These are phyloP conservation scores for Acrossocheilus fasciatus DNA, from an alignment of 2,797 vertebrate species.

Conservation along the genomic window DNA sequence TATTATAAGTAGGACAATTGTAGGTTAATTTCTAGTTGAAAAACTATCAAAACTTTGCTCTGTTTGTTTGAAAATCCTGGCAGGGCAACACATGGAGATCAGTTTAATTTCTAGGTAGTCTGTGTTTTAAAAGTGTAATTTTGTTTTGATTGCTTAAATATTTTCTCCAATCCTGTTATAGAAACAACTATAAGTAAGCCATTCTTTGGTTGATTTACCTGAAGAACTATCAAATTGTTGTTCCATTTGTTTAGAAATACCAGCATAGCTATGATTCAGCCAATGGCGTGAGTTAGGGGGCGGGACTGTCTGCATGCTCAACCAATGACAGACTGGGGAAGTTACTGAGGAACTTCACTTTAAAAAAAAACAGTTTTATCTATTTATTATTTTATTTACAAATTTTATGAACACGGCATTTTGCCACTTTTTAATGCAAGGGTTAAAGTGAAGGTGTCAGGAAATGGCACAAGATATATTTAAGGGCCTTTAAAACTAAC, in stretches of 20 bases:
- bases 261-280: neutral
- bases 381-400: neutral
- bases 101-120: no score
- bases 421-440: neutral
- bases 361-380: neutral
- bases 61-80: neutral
- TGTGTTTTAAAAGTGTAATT: no score
- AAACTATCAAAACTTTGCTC: neutral
- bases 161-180: no score
- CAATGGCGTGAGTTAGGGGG: neutral
- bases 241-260: neutral
- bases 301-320: neutral
- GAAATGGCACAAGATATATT: no score
- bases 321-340: neutral
- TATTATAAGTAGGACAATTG: neutral
- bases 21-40: neutral
- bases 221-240: neutral
- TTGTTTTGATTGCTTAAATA: no score
- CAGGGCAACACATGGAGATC: neutral
- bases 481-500: no score
- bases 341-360: neutral
- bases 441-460: no score
- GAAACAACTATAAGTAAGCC: no score
- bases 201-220: no score
- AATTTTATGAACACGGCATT: neutral